phyloP scores from a whole-genome alignment of 2,797 vertebrate species.

The Odontamblyopus lacepedii region DNA sequence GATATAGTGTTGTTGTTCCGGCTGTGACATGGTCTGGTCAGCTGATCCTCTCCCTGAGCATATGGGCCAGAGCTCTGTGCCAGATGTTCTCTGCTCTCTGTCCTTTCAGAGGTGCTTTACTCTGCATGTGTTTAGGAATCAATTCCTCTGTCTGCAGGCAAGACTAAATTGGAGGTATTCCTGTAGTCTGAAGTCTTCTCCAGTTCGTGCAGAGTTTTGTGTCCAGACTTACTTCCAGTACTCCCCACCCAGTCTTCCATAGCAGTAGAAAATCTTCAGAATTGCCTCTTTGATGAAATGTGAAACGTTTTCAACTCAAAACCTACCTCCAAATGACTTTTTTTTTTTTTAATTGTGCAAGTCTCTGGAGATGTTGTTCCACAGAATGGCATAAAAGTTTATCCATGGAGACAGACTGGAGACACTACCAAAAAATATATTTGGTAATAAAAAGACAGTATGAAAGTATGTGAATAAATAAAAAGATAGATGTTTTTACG shows the following conservation, averaged over 20 bases:
- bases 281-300: not conserved
- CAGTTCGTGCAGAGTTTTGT: not conserved
- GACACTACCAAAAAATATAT: no score
- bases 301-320: not conserved
- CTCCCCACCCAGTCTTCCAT: not conserved
- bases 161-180: not conserved
- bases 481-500: no score
- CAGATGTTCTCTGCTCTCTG: not conserved
- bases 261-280: not conserved
- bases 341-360: not conserved
- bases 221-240: not conserved
- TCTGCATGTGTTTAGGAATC: not conserved
- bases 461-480: no score
- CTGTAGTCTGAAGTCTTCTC: not conserved
- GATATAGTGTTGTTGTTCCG: no score
- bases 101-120: not conserved
- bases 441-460: no score
- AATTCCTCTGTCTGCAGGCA: not conserved
- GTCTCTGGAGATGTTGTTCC: no score
- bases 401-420: no score
- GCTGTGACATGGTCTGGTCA: not conserved
- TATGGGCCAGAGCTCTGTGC: constrained; percentile 1
- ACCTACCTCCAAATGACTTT: not conserved
- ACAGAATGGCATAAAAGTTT: no score
- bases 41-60: not conserved